phyloP scores from a whole-genome alignment of 2,888 invertebrate genomes.

The Nephrotoma appendiculata region DNA sequence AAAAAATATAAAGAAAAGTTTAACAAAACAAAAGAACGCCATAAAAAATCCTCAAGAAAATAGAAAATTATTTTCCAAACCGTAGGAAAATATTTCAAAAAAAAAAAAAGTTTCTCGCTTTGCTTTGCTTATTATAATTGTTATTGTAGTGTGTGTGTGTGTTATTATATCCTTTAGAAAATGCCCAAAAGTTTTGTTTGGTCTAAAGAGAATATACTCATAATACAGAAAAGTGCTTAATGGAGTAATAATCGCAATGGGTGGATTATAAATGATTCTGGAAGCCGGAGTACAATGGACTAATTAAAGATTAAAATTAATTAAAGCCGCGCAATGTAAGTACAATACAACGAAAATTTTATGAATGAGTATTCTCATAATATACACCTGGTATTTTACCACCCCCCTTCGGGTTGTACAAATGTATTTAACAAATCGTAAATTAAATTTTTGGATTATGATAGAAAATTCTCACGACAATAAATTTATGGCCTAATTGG shows the following conservation, averaged over 20 bases:
- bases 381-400: background rate
- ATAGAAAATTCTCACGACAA: background rate
- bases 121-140: background rate
- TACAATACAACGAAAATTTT: background rate
- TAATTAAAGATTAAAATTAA: background rate
- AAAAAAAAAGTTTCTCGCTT: constrained; percentile 1
- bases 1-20: background rate
- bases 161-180: background rate
- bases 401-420: background rate
- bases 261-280: background rate
- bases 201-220: background rate
- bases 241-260: background rate
- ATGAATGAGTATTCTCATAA: background rate
- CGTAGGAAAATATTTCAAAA: background rate
- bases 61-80: background rate
- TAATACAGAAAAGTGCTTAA: background rate
- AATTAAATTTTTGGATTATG: background rate
- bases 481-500: background rate
- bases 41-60: background rate
- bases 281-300: background rate
- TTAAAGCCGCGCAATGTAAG: background rate
- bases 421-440: background rate
- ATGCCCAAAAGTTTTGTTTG: background rate
- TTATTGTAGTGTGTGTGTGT: background rate
- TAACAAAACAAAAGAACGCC: background rate